Evolutionary conservation across 2,888 invertebrate genomes (phyloP).

Genomic region (Invenusta paracnida): DNA sequence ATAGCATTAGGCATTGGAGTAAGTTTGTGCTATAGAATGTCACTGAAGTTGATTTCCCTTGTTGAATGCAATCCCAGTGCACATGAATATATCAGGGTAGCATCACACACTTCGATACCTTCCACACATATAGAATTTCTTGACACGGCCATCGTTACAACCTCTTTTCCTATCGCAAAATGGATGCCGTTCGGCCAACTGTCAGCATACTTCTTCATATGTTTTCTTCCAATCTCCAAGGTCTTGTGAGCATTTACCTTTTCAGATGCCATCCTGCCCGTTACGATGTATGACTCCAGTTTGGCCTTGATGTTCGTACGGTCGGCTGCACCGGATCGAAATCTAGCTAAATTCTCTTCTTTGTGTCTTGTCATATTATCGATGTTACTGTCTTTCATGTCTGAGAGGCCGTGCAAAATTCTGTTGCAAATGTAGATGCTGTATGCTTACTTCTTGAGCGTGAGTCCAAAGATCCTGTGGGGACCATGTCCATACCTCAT

Average conservation of each 20-base stretch:
- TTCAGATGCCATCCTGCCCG: background rate
- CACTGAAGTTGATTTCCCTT: background rate
- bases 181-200: background rate
- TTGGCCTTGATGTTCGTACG: background rate
- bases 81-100: background rate
- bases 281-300: background rate
- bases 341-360: background rate
- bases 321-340: background rate
- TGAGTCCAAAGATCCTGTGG: too few relatives aligned
- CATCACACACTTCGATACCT: background rate
- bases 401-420: background rate
- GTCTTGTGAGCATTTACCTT: background rate
- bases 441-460: background rate
- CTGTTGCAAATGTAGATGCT: background rate
- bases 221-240: background rate
- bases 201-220: background rate
- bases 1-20: background rate
- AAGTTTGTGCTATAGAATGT: background rate
- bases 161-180: background rate
- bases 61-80: background rate
- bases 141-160: background rate
- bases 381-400: background rate
- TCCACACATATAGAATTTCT: background rate
- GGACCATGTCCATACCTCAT: background rate
- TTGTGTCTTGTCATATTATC: background rate